Conservation (phyloP, 2,888 invertebrate genomes). For the Miltochrista miniata region DNA sequence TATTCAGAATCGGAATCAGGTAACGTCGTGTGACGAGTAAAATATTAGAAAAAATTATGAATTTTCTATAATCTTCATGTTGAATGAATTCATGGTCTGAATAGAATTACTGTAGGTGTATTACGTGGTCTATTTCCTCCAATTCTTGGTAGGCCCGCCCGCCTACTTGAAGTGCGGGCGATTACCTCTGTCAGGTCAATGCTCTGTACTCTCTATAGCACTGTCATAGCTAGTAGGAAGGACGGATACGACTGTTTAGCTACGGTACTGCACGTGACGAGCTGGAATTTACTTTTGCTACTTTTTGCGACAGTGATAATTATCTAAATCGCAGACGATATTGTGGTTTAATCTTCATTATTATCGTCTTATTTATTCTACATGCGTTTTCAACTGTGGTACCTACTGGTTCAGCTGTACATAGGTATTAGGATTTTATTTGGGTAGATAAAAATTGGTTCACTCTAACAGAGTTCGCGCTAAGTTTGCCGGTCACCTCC, state of each 20-base stretch:
- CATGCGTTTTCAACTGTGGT: neutral
- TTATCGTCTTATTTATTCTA: neutral
- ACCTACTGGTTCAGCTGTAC: neutral
- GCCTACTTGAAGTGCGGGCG: constrained; percentile 33
- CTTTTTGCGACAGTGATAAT: neutral
- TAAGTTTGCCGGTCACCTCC: no score
- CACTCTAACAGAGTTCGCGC: no score
- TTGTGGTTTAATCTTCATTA: neutral
- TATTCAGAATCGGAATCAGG: no score
- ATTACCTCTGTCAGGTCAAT: constrained; percentile 36
- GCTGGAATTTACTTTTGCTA: constrained; percentile 7
- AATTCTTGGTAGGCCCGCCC: constrained; percentile 27
- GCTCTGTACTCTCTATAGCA: constrained; percentile 31
- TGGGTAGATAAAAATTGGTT: no score
- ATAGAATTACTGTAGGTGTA: constrained; percentile 12
- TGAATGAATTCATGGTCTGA: constrained; percentile 21
- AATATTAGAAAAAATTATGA: neutral
- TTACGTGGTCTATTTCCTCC: constrained; percentile 30
- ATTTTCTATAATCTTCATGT: neutral
- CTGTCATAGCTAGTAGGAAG: constrained; percentile 22
- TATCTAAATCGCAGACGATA: neutral
- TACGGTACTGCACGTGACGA: constrained; percentile 12
- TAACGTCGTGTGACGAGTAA: no score
- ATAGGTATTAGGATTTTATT: no score
- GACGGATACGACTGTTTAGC: constrained; percentile 32